Evolutionary conservation across 2,797 vertebrate genomes (phyloP), one percentile per base, ranked within the genome.

Genomic region (Notolepis coatsorum): DNA sequence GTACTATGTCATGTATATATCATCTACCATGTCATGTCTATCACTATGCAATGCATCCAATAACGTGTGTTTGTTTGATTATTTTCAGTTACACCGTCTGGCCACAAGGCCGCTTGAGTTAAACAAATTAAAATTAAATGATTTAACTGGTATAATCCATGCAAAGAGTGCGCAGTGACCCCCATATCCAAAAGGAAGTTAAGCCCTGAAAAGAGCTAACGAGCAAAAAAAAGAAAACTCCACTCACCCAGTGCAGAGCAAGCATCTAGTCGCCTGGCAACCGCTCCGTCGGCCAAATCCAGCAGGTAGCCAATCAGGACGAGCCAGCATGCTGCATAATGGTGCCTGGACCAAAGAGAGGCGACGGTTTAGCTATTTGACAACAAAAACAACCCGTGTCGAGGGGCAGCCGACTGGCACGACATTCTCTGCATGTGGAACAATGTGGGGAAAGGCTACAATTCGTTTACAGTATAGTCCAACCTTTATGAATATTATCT

Each of bases 231-330:
- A 52, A 68, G 51, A 75, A 57, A 70, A 66, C 42, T 67, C 30
- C 66, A 91, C 96, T 96, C 83, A 97, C 96, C 96, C 66, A 95
- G 77, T 0, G 93, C 94, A 0, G 93, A 96, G 85, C 95, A 97
- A 48, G 95, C 92, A 5, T 92, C 61, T 10, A 98, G 91, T 79
- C 79, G 92, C 67, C 95, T 93, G 68, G 94, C 95, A 62, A 97
- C 95, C 0, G 96, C 93, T 25, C 95, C 95, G 1, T 97, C 93
- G 0, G 94, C 96, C 79, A 95, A 88, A 75, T 98, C 95, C 64
- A 98, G 85, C 49, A 98, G 92, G 84, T 98, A 98, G 18, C 96
- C 94, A 62, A 95, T 90, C 75, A 98, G 92, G 60, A 99, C 90
- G 75, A 98, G 88, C 97, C 96, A 97, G 80, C 95, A 96, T 0